Conservation (phyloP, 2,113 vertebrate species). For the Equus przewalskii region DNA sequence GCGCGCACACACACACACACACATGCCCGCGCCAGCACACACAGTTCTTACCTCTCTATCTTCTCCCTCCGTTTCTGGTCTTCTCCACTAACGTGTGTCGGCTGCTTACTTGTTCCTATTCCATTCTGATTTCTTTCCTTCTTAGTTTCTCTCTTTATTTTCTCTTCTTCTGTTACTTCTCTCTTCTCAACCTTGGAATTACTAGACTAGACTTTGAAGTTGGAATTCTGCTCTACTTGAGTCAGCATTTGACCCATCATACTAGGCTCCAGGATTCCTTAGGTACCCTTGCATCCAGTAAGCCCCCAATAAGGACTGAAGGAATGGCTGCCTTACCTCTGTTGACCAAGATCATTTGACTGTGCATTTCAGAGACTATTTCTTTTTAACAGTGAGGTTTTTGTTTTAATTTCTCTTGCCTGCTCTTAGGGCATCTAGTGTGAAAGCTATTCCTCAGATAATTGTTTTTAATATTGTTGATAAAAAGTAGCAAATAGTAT, state of each 20-base stretch:
- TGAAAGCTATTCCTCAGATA: background rate
- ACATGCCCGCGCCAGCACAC: too few relatives aligned
- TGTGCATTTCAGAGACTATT: background rate
- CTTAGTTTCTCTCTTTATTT: background rate
- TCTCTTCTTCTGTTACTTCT: background rate
- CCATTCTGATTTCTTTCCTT: background rate
- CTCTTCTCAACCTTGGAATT: background rate
- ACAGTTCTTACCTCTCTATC: background rate
- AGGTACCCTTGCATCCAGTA: background rate
- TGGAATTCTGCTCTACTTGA: background rate
- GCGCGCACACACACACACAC: accelerated
- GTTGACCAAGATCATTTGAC: background rate
- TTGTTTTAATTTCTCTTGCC: background rate
- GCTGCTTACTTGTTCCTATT: background rate
- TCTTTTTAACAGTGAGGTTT: background rate
- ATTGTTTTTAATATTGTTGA: background rate
- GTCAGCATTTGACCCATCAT: background rate
- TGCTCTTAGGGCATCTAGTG: background rate
- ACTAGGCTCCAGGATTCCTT: background rate
- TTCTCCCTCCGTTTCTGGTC: background rate
- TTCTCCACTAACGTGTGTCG: background rate
- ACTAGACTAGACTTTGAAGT: background rate
- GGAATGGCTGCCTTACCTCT: background rate
- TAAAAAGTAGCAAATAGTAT: background rate
- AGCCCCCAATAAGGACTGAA: background rate